These are phyloP conservation scores for Cephus pulcher DNA, from an alignment of 2,888 invertebrate genomes.

Conservation along the genomic window DNA sequence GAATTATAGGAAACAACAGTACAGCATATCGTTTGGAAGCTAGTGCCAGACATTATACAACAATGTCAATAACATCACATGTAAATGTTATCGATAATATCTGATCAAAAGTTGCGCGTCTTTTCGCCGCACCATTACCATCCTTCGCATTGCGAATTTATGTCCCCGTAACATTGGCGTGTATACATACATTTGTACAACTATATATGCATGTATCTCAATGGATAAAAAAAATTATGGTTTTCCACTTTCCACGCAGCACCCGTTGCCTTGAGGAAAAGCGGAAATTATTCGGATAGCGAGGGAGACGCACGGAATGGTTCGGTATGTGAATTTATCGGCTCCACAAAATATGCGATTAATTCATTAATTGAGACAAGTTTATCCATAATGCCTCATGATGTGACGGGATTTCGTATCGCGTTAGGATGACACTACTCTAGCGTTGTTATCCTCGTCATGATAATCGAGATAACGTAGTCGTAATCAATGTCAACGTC, in stretches of 20 bases:
- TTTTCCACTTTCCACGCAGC: slow-evolving; percentile 51
- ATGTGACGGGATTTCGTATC: not conserved
- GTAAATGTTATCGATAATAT: not conserved
- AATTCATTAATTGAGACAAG: slow-evolving; percentile 3
- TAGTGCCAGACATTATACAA: not conserved
- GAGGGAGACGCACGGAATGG: slow-evolving; percentile 43
- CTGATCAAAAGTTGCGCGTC: not conserved
- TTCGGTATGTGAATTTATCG: slow-evolving; percentile 39
- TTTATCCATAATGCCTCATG: not conserved
- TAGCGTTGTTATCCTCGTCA: not conserved
- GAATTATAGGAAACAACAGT: not conserved
- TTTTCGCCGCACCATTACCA: not conserved
- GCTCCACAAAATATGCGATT: not conserved
- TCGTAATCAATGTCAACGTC: not conserved
- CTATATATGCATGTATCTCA: not conserved
- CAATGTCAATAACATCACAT: not conserved
- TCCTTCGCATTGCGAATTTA: not conserved
- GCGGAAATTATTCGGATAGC: slow-evolving; percentile 43
- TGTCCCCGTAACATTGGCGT: not conserved
- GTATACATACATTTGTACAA: not conserved
- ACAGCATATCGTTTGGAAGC: not conserved
- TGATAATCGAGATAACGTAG: not conserved
- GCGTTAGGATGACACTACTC: not conserved
- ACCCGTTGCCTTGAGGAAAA: slow-evolving; percentile 39
- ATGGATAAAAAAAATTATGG: slow-evolving; percentile 29